Evolutionary conservation across 2,113 vertebrate species (phyloP), one percentile per base, ranked within the genome.

Genomic region (Triplophysa dalaica): DNA sequence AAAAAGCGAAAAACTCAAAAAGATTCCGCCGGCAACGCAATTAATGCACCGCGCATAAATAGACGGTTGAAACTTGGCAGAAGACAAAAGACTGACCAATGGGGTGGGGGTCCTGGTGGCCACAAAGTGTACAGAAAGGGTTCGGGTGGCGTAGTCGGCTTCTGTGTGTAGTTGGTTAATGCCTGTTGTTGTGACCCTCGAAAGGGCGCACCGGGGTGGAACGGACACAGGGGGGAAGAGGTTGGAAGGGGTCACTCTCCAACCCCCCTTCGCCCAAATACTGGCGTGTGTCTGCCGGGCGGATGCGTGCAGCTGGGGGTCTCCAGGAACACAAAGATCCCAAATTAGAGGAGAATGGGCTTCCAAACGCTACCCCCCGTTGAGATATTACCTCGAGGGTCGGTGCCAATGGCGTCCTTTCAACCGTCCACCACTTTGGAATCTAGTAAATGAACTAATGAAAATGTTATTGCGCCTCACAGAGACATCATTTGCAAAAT

Each of bases 31-130:
- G 75, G 77, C 84, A 45, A 85, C 86, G 87, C 89, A 91, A 90
- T 93, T 88, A 92, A 87, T 89, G 69, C 76, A 58, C 33, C 17
- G 1, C 22, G 29, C 87, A 92, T 88, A 90, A 91, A 89, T 80
- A 89, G 87, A 86, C 75, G n/a, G 86, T 87, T 89, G 89, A 89
- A 90, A 87, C 86, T 90, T 75, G 78, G 76, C 82, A 16, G 81
- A 22, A 87, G 79, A 93, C 90, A 91, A 92, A 91, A 86, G 88
- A 60, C 72, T 26, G 29, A 33, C 52, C n/a, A 17, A 22, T 1
- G 41, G 22, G 61, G 43, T 63, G 54, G 60, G 16, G 43, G 62
- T 4, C 45, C 68, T 52, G 22, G 52, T 62, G 17, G 62, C 43
- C 56, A 61, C 70, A 72, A 64, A 16, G 17, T 50, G 70, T 58